These are phyloP conservation scores for Sipha maydis DNA, from an alignment of 2,888 invertebrate species.

Conservation along the genomic window DNA sequence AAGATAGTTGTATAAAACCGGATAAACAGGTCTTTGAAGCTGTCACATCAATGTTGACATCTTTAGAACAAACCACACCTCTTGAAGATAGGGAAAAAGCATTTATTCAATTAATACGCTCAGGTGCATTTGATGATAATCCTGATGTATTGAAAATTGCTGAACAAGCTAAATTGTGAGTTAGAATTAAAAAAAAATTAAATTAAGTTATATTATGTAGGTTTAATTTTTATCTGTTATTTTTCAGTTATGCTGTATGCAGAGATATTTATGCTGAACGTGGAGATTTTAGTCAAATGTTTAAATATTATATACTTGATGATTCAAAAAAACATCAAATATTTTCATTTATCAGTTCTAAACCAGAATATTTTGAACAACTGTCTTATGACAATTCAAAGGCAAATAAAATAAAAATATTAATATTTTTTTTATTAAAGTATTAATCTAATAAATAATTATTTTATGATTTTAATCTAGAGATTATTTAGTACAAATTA, in stretches of 20 bases:
- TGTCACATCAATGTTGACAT: slow-evolving; percentile 32
- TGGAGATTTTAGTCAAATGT: slow-evolving; percentile 74
- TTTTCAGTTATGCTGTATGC: slow-evolving; percentile 75
- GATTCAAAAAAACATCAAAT: slow-evolving; percentile 73
- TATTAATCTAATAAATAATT: not conserved
- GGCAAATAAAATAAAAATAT: slow-evolving; percentile 35
- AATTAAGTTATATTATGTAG: not conserved
- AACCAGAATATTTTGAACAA: slow-evolving; percentile 63
- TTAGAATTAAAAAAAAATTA: slow-evolving; percentile 54
- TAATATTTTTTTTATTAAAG: not conserved
- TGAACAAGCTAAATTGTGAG: slow-evolving; percentile 74
- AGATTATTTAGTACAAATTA: no score
- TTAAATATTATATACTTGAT: slow-evolving; percentile 77
- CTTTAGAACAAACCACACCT: slow-evolving; percentile 56
- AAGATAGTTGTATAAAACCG: slow-evolving; percentile 45
- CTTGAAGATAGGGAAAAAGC: slow-evolving; percentile 77
- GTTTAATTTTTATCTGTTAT: slow-evolving; percentile 3
- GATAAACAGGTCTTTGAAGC: slow-evolving; percentile 36
- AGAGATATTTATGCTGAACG: slow-evolving; percentile 76
- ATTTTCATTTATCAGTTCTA: slow-evolving; percentile 70
- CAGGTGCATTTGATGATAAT: slow-evolving; percentile 73
- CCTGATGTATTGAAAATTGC: slow-evolving; percentile 74
- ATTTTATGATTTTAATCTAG: not conserved
- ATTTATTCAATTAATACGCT: slow-evolving; percentile 76
- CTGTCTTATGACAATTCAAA: slow-evolving; percentile 64